Evolutionary conservation across 1,140 invertebrate species (phyloP).

Genomic region (Arion vulgaris): DNA sequence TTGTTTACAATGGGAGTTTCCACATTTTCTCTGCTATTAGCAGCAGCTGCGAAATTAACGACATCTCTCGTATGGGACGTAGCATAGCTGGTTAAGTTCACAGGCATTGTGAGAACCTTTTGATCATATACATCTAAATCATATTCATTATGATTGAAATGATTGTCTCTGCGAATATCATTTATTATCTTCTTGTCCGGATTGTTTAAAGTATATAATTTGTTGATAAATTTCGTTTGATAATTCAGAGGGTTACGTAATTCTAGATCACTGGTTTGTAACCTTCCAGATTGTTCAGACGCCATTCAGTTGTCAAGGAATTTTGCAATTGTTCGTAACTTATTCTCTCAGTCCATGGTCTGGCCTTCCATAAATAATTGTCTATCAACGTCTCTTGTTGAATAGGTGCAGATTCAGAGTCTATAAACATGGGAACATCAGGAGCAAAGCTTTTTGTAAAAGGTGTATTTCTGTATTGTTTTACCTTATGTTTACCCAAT

Average conservation of each 20-base stretch:
- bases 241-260: neutral
- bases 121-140: neutral
- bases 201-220: neutral
- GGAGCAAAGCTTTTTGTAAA: neutral
- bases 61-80: neutral
- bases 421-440: neutral
- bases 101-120: neutral
- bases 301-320: neutral
- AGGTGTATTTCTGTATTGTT: neutral
- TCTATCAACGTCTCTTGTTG: neutral
- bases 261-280: neutral
- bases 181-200: neutral
- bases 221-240: neutral
- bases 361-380: neutral
- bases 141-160: neutral
- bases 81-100: neutral
- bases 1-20: neutral
- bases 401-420: neutral
- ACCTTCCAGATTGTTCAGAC: neutral
- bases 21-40: neutral
- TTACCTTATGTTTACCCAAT: neutral
- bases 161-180: neutral
- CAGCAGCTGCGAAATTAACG: neutral
- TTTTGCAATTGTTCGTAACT: neutral
- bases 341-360: neutral